A percentile compares a stretch with the other conserved stretches of the same genome.
These are phyloP conservation scores for Varanus salvator DNA, from an alignment of 2,113 vertebrate genomes.

Conservation along the genomic window DNA sequence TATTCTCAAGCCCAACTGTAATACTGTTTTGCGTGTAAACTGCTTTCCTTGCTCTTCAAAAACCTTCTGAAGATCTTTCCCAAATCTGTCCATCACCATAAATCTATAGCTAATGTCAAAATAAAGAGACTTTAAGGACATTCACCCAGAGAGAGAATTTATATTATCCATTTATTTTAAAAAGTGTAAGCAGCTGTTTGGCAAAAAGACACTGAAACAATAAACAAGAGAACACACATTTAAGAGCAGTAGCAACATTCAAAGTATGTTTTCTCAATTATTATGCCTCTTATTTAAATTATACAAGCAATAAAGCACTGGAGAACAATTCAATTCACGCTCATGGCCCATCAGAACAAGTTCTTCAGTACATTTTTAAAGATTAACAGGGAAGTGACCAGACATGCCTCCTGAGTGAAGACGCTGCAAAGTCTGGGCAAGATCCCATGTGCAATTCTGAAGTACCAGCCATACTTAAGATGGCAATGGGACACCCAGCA, in stretches of 20 bases:
- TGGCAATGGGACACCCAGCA: no score
- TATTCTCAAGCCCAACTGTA: slow-evolving; percentile 91
- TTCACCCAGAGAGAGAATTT: not conserved
- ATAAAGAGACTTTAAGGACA: not conserved
- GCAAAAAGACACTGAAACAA: not conserved
- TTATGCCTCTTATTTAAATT: not conserved
- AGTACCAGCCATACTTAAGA: no score
- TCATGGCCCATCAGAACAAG: no score
- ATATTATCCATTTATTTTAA: not conserved
- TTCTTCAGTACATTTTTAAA: not conserved
- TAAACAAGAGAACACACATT: not conserved
- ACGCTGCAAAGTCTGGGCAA: no score
- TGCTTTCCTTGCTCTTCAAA: slow-evolving; percentile 86
- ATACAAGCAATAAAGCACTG: not conserved
- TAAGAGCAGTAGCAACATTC: not conserved
- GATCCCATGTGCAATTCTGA: no score
- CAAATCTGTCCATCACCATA: slow-evolving; percentile 97
- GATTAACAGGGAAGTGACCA: not conserved
- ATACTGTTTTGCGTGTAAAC: slow-evolving; percentile 90
- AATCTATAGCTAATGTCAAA: slow-evolving; percentile 88
- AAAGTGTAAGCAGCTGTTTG: not conserved
- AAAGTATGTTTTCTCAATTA: not conserved
- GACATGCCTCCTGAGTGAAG: not conserved
- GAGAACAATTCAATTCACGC: not conserved
- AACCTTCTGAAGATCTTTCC: slow-evolving; percentile 93